Percentiles rank a stretch among this genome's conserved stretches.
Conservation (phyloP, 2,888 invertebrate species). For the Therioaphis trifolii region DNA sequence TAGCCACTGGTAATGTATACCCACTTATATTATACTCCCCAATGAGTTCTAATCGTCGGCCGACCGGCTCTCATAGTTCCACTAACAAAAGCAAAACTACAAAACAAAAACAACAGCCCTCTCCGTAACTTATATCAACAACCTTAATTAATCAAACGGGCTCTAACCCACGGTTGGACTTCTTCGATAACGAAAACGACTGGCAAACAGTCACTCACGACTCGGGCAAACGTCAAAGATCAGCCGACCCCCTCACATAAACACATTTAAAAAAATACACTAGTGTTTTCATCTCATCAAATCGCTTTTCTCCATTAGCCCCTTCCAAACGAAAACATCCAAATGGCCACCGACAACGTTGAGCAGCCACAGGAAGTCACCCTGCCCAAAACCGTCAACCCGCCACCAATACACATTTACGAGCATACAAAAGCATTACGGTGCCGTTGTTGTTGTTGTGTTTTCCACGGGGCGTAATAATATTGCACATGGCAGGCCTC, state of each 20-base stretch:
- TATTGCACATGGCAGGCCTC: no score
- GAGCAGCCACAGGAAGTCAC: slow-evolving; percentile 6
- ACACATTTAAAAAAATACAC: slow-evolving; percentile 15
- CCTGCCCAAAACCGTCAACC: slow-evolving; percentile 4
- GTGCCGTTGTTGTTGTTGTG: no score
- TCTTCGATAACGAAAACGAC: slow-evolving; percentile 21
- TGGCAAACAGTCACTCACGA: neutral
- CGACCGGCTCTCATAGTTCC: no score
- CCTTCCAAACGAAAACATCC: neutral
- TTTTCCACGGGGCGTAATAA: no score
- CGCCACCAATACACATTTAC: slow-evolving; percentile 32
- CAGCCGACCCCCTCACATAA: neutral
- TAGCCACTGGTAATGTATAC: no score
- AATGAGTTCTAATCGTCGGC: no score
- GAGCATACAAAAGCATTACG: no score
- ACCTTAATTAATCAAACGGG: slow-evolving; percentile 22
- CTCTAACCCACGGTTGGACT: neutral
- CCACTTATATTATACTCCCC: no score
- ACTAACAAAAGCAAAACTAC: no score
- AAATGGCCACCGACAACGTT: neutral
- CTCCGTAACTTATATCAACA: neutral
- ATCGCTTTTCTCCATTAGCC: slow-evolving; percentile 22
- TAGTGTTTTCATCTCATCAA: slow-evolving; percentile 15
- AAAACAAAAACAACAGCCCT: slow-evolving; percentile 9
- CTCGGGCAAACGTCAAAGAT: slow-evolving; percentile 1